Evolutionary conservation across 2,113 vertebrate species (phyloP), one percentile per base, ranked within the genome.

Genomic region (Ancistrus triradiatus): DNA sequence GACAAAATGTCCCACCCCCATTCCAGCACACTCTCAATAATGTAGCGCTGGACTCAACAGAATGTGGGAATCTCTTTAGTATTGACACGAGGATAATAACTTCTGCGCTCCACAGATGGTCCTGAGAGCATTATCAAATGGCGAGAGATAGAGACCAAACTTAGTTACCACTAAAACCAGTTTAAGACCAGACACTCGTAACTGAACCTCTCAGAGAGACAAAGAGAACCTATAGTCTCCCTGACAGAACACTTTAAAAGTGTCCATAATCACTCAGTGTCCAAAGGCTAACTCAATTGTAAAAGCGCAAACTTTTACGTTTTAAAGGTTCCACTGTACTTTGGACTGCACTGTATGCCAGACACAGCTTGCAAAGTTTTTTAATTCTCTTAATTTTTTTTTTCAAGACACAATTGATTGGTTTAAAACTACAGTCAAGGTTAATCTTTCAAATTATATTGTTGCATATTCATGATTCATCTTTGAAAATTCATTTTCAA

Each of bases 221-320:
- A 22, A 6, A 40, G 19, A 49, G n/a, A 49, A n/a, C n/a, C 5
- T 4, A 15, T 13, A 42, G 14, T 14, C 38, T 42, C 14, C 11
- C 38, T n/a, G 19, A 50, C 46, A 62, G 44, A 50, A 37, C 24
- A 6, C 25, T 57, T 25, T 40, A 42, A 59, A 27, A 42, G 56
- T 59, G 56, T 43, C 56, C 38, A 13, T 43, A 83, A 79, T 79
- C 57, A 73, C 74, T 69, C 48, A 71, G 37, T 68, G 73, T 75
- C 74, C 60, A 61, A 76, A 76, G 76, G 80, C 72, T 77, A 78
- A 82, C 81, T 82, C 57, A 21, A 79, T 79, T 79, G 72, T 74
- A 78, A 76, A 63, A 73, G 59, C 70, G 68, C 62, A 74, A 42
- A 43, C 38, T 72, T 62, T 73, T 62, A 70, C 65, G 73, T 77